Percentiles rank a stretch among this genome's conserved stretches.
These are phyloP conservation scores for Leptopterna dolabrata DNA, from an alignment of 2,888 invertebrate species.

Conservation along the genomic window DNA sequence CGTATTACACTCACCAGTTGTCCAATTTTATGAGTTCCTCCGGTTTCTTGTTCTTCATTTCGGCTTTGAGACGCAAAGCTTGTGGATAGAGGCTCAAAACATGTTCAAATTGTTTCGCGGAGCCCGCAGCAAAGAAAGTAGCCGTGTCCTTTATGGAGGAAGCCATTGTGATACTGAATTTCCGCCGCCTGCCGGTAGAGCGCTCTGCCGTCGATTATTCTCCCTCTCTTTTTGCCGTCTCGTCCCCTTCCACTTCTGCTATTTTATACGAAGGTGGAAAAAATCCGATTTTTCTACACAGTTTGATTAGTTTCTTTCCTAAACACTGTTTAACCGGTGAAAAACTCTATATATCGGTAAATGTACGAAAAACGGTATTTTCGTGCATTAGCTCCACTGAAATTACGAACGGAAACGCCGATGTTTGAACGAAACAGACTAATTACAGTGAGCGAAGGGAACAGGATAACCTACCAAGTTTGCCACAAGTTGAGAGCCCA, in stretches of 20 bases:
- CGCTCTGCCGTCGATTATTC: conserved; percentile 25
- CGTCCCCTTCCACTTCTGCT: conserved; percentile 18
- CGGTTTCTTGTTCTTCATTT: conserved; percentile 90
- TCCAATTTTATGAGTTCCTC: conserved; percentile 95
- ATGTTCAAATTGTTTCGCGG: conserved; percentile 83
- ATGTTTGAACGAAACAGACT: not conserved
- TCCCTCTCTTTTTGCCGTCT: conserved; percentile 20
- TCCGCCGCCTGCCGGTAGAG: conserved; percentile 11
- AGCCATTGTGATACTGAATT: conserved; percentile 72
- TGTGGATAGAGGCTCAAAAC: conserved; percentile 92
- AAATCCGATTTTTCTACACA: not conserved
- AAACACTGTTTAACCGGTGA: not conserved
- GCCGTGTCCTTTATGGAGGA: conserved; percentile 90
- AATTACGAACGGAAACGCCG: not conserved
- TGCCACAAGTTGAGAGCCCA: not conserved
- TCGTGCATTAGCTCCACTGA: not conserved
- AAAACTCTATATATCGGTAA: not conserved
- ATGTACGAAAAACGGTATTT: not conserved
- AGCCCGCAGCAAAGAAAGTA: conserved; percentile 92
- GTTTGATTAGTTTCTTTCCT: not conserved
- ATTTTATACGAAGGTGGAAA: not conserved
- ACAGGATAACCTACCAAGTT: not conserved
- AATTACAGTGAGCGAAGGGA: conserved; percentile 28
- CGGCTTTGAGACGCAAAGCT: conserved; percentile 90
- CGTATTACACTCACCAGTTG: conserved; percentile 81